Evolutionary conservation across 2,888 invertebrate genomes (phyloP).

Genomic region (Tethea ocularis): DNA sequence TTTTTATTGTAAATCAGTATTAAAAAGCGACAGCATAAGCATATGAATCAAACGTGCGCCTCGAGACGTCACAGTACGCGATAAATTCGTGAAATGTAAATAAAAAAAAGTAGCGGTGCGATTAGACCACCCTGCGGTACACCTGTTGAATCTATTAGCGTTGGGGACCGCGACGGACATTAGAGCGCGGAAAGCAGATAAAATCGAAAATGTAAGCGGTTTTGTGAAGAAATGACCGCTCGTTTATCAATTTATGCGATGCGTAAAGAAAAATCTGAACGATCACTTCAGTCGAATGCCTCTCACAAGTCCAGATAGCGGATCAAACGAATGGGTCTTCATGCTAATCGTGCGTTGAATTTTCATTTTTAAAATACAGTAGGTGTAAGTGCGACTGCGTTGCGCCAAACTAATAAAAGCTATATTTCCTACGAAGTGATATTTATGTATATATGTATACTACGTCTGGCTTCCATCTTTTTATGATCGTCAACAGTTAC

Average conservation of each 20-base stretch:
- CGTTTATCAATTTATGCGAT: constrained; percentile 69
- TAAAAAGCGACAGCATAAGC: constrained; percentile 80
- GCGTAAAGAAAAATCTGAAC: constrained; percentile 72
- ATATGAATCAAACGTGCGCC: constrained; percentile 79
- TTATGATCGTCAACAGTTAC: constrained; percentile 83
- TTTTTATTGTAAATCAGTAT: constrained; percentile 84
- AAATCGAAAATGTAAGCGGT: constrained; percentile 56
- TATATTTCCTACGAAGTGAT: constrained; percentile 75
- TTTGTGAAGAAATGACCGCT: constrained; percentile 49
- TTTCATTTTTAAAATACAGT: constrained; percentile 66
- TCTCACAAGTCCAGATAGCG: constrained; percentile 48
- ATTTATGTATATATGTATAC: constrained; percentile 69
- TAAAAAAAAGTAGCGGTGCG: constrained; percentile 66
- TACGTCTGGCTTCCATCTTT: constrained; percentile 77
- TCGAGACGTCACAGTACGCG: constrained; percentile 77
- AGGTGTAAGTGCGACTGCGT: constrained; percentile 59
- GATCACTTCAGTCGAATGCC: constrained; percentile 55
- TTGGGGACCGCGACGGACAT: constrained; percentile 43
- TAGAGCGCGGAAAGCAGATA: constrained; percentile 56
- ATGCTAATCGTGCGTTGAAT: constrained; percentile 71
- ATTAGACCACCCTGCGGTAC: constrained; percentile 76
- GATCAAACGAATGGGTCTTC: constrained; percentile 64
- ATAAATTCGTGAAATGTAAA: constrained; percentile 80
- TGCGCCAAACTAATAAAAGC: constrained; percentile 69
- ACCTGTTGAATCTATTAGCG: constrained; percentile 80